Conservation (phyloP, 2,888 invertebrate genomes). For the Ischnus inquisitorius region DNA sequence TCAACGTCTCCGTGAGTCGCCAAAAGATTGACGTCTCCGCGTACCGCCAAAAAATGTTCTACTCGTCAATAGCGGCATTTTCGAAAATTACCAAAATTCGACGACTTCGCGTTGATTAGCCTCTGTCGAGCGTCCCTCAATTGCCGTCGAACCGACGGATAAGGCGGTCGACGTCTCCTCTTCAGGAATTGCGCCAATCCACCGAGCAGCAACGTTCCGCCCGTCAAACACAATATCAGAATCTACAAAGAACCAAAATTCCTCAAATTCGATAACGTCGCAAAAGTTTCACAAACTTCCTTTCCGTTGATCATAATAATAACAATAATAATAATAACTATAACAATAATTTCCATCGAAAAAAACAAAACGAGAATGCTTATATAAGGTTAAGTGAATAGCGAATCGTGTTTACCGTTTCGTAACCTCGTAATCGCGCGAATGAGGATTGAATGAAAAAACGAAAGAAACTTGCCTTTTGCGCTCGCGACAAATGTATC, state of each 20-base stretch:
- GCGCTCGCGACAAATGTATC: slow-evolving; percentile 89
- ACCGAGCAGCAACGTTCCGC: slow-evolving; percentile 93
- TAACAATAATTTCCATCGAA: neutral
- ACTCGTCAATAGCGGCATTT: neutral
- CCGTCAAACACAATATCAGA: slow-evolving; percentile 90
- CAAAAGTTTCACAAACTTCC: neutral
- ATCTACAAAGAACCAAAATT: slow-evolving; percentile 88
- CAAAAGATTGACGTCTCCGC: neutral
- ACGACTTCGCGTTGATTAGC: slow-evolving; percentile 79
- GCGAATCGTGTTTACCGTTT: neutral
- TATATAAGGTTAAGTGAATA: slow-evolving; percentile 44
- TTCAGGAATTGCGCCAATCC: slow-evolving; percentile 93
- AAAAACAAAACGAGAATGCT: slow-evolving; percentile 26
- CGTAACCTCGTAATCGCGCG: slow-evolving; percentile 31
- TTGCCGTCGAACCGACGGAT: slow-evolving; percentile 79
- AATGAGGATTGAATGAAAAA: neutral
- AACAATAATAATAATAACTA: too few relatives aligned
- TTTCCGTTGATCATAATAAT: too few relatives aligned
- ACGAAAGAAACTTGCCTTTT: slow-evolving; percentile 87
- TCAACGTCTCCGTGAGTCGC: too few relatives aligned
- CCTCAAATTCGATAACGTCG: slow-evolving; percentile 11
- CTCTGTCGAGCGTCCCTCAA: slow-evolving; percentile 81
- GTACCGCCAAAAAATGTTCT: neutral
- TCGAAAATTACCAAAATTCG: slow-evolving; percentile 82
- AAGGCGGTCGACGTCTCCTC: slow-evolving; percentile 86